These are phyloP conservation scores for Electrophaes corylata DNA, from an alignment of 2,888 invertebrate species.

Conservation along the genomic window DNA sequence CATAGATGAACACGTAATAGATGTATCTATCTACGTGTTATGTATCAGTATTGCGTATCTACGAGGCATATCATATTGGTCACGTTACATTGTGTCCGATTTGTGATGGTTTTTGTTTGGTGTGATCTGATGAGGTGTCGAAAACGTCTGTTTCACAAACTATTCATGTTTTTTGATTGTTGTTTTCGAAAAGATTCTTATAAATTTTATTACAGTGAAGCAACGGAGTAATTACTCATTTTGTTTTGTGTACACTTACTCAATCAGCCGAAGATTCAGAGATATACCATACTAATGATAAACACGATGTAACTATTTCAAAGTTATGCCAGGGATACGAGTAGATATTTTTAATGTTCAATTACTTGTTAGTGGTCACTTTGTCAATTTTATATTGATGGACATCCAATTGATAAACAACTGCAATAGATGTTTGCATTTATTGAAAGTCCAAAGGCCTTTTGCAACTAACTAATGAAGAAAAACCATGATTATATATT, in stretches of 20 bases:
- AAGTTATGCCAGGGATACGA: too few relatives aligned
- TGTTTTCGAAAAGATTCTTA: background rate
- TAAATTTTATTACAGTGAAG: too few relatives aligned
- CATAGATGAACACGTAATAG: slow-evolving; percentile 18
- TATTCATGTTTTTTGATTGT: background rate
- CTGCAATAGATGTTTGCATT: slow-evolving; percentile 22
- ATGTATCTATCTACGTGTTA: slow-evolving; percentile 21
- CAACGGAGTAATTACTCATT: too few relatives aligned
- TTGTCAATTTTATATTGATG: background rate
- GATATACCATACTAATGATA: too few relatives aligned
- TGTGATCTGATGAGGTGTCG: slow-evolving; percentile 12
- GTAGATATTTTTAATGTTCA: too few relatives aligned
- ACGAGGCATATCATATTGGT: slow-evolving; percentile 30
- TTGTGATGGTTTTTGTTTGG: slow-evolving; percentile 24
- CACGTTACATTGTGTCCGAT: slow-evolving; percentile 21
- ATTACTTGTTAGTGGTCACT: too few relatives aligned
- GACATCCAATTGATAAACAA: slow-evolving; percentile 10
- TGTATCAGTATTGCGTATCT: slow-evolving; percentile 22
- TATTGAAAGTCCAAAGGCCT: slow-evolving; percentile 29
- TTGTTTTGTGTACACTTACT: too few relatives aligned
- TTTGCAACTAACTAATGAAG: too few relatives aligned
- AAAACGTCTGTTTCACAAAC: background rate
- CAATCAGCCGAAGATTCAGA: too few relatives aligned
- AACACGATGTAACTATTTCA: too few relatives aligned
- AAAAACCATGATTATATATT: too few relatives aligned